Conservation (phyloP, 53 echinoderm and acorn worm species). For the Mesocentrotus franciscanus region DNA sequence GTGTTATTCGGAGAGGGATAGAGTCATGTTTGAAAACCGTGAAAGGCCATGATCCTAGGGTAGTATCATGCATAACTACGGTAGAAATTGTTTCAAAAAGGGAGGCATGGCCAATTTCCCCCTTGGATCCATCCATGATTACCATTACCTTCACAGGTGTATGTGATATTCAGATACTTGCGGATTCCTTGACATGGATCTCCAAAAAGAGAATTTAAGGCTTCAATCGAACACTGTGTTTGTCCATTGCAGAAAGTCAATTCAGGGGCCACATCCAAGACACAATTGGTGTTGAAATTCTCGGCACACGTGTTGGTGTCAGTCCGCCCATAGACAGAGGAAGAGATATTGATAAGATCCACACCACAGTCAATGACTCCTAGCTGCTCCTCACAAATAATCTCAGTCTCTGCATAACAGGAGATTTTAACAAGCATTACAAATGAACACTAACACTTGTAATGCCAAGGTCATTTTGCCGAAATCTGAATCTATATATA, state of each 20-base stretch:
- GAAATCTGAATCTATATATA: no score
- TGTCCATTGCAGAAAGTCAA: not conserved
- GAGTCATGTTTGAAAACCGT: no score
- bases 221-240: not conserved
- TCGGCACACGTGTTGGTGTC: not conserved
- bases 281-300: not conserved
- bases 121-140: not conserved
- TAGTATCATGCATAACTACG: no score
- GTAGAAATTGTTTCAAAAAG: no score
- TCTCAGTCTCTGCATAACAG: not conserved
- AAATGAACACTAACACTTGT: no score
- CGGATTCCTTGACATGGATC: not conserved
- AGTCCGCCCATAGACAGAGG: conserved; percentile 23
- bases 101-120: not conserved
- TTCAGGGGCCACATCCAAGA: not conserved
- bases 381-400: not conserved
- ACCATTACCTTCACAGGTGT: not conserved
- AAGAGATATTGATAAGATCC: not conserved
- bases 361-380: not conserved
- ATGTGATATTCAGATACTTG: conserved; percentile 15
- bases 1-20: no score
- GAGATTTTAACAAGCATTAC: no score
- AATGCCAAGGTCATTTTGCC: no score
- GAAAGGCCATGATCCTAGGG: no score
- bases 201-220: not conserved